These are phyloP conservation scores for Paracanthobrama guichenoti DNA, from an alignment of 2,113 vertebrate genomes.

Conservation along the genomic window DNA sequence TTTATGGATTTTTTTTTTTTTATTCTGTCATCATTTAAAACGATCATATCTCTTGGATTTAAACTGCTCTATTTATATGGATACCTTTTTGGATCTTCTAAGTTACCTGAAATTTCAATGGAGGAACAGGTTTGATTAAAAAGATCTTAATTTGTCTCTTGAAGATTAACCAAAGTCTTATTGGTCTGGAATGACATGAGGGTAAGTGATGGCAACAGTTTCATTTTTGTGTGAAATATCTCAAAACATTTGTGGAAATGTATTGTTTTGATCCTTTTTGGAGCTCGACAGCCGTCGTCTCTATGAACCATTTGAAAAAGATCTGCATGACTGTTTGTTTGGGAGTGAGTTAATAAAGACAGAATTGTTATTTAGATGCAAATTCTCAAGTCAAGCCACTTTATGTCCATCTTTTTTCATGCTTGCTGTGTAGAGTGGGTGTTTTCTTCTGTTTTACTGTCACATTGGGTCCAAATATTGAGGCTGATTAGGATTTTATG, in stretches of 20 bases:
- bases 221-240: not conserved
- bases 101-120: too few species aligned
- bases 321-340: not conserved
- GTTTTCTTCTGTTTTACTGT: not conserved
- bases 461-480: not conserved
- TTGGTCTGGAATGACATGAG: too few species aligned
- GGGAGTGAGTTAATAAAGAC: not conserved
- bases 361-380: not conserved
- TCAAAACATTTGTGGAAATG: not conserved
- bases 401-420: not conserved
- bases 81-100: too few species aligned
- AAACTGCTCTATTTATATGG: too few species aligned
- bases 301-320: not conserved
- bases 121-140: too few species aligned
- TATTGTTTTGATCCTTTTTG: not conserved
- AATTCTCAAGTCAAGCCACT: not conserved
- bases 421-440: not conserved
- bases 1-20: not conserved
- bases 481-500: constrained; percentile 13
- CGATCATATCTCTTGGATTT: too few species aligned
- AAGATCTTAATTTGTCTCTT: too few species aligned
- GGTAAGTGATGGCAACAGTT: not conserved
- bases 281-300: too few species aligned
- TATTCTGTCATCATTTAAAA: not conserved
- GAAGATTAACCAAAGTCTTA: too few species aligned